Evolutionary conservation across 2,888 invertebrate genomes (phyloP), one percentile per base, ranked within the genome.

Genomic region (Hypercompe scribonia): DNA sequence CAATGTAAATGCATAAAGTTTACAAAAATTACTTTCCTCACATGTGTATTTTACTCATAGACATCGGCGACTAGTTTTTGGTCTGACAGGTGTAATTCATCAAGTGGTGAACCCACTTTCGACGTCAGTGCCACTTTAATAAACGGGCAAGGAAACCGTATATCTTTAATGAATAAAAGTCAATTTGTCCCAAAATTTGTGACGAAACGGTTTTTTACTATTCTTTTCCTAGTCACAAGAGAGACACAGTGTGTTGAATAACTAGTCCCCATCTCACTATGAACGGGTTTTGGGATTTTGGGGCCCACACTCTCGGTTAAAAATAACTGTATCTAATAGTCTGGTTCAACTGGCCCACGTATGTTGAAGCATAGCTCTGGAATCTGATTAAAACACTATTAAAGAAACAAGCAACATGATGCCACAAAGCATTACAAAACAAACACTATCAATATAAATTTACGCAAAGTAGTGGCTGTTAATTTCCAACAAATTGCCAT

Each of bases 401-500:
- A 61, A 31, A 7, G 31, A 61, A 28, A 4, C 61, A 15, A 61
- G 15, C 7, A 31, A 61, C 31, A 31, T 61, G 15, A 61, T 15
- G 24, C 24, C 34, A 10, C 34, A 39, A 66, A 65, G 11, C 36
- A 21, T 18, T 3, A 33, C 36, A 33, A 34, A 39, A 8, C 42
- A 39, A 28, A 66, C 42, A 66, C 42, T 39, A 18, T 39, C n/a
- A 39, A 42, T 28, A 66, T 42, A 18, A 61, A 61, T 61, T 68
- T 33, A 39, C 31, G 46, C 36, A 33, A 64, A n/a, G 50, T 36
- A 65, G 3, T 70, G 54, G 21, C n/a, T 65, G 58, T 66, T 61
- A 46, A 61, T 66, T 61, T 58, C 42, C 54, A 61, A 15, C 39
- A 58, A 71, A 71, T 42, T 50, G 68, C 63, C 28, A 64, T 72